Percentiles rank a stretch among this genome's conserved stretches.
Conservation (phyloP, 2,797 vertebrate genomes). For the Lophius americanus region DNA sequence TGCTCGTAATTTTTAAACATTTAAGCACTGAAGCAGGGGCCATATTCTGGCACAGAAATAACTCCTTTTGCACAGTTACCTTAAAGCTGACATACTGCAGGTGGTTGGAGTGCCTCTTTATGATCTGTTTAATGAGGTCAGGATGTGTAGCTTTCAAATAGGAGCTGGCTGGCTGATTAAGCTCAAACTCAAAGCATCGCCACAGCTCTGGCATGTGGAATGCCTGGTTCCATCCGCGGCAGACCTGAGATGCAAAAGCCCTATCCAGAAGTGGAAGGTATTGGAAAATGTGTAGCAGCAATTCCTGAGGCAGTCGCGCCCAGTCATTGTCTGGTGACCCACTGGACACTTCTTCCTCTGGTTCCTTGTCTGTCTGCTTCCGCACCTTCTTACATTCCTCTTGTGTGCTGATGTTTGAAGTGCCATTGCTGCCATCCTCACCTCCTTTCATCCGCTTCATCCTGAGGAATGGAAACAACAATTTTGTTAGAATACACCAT, state of each 20-base stretch:
- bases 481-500: background rate
- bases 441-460: slow-evolving; percentile 92
- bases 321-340: slow-evolving; percentile 75
- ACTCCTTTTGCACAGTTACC: slow-evolving; percentile 73
- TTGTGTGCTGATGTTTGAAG: slow-evolving; percentile 72
- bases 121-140: slow-evolving; percentile 97
- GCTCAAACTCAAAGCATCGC: slow-evolving; percentile 97
- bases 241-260: slow-evolving; percentile 94
- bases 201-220: slow-evolving; percentile 99
- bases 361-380: slow-evolving; percentile 53
- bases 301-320: slow-evolving; percentile 91
- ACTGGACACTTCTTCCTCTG: background rate
- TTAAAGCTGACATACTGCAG: slow-evolving; percentile 99
- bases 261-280: slow-evolving; percentile 94
- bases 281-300: slow-evolving; percentile 94
- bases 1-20: background rate
- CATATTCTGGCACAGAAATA: background rate
- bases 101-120: slow-evolving; percentile 96
- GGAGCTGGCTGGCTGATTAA: slow-evolving; percentile 95
- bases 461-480: slow-evolving; percentile 57
- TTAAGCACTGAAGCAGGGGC: background rate
- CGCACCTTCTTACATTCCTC: slow-evolving; percentile 86
- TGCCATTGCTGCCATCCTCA: slow-evolving; percentile 74
- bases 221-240: slow-evolving; percentile 92
- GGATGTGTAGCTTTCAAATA: slow-evolving; percentile 97